Evolutionary conservation across 2,797 vertebrate species (phyloP).

Genomic region (Megalops cyprinoides): DNA sequence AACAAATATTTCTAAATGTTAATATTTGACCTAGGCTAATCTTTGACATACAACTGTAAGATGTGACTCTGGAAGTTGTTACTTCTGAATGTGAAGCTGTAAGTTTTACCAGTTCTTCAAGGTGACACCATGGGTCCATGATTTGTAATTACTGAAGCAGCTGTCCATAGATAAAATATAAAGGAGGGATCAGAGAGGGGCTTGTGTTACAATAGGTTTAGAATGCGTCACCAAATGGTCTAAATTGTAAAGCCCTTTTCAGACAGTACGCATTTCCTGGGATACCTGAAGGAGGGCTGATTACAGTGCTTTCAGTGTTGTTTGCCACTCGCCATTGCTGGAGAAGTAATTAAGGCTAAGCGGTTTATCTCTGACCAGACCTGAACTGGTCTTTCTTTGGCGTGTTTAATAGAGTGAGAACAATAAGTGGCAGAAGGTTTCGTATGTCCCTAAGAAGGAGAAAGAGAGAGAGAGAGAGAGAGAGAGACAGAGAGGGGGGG

Average conservation of each 20-base stretch:
- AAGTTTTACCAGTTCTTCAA: neutral
- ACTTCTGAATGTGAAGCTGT: neutral
- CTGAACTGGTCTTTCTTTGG: conserved; percentile 44
- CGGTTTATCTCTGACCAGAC: conserved; percentile 62
- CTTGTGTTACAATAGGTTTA: conserved; percentile 42
- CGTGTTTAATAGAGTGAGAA: conserved; percentile 44
- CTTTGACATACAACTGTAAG: neutral
- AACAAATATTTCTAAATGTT: neutral
- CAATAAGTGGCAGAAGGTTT: conserved; percentile 33
- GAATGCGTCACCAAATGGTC: neutral
- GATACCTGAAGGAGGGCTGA: conserved; percentile 10
- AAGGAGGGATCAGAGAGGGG: neutral
- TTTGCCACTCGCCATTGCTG: neutral
- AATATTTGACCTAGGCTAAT: neutral
- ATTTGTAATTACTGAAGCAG: neutral
- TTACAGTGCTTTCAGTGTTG: conserved; percentile 3
- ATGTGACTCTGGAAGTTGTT: too few relatives aligned
- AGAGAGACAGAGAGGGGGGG: neutral
- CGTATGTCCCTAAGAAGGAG: neutral
- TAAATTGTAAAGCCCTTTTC: neutral
- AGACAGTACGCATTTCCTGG: conserved; percentile 12
- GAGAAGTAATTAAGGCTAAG: conserved; percentile 59
- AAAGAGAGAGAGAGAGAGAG: neutral
- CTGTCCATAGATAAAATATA: neutral
- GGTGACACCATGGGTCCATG: neutral